These are phyloP conservation scores for Mormyrus lacerda DNA, from an alignment of 2,113 vertebrate genomes.

Conservation along the genomic window DNA sequence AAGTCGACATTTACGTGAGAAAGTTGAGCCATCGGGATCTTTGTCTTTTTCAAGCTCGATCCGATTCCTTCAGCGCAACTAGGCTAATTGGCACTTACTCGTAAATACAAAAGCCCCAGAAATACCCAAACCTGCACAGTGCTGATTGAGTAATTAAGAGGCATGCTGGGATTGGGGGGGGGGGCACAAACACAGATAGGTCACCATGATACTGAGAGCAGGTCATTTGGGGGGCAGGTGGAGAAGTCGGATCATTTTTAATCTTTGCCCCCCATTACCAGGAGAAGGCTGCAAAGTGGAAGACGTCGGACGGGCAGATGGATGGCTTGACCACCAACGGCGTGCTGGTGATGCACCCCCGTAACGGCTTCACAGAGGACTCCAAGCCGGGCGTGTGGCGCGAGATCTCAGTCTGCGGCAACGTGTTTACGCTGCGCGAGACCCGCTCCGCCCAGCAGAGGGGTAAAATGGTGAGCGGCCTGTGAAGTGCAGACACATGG, in stretches of 20 bases:
- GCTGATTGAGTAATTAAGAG: not conserved
- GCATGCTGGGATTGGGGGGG: not conserved
- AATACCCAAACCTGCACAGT: not conserved
- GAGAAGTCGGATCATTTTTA: not conserved
- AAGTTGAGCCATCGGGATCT: not conserved
- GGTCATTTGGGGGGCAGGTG: not conserved
- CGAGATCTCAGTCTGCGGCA: conserved; percentile 95
- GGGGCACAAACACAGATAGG: not conserved
- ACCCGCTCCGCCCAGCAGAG: conserved; percentile 94
- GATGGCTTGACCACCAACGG: conserved; percentile 96
- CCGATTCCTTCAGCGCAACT: not conserved
- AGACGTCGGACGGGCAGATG: conserved; percentile 90
- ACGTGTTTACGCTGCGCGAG: conserved; percentile 91
- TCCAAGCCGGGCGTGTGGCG: conserved; percentile 96
- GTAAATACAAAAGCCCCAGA: not conserved
- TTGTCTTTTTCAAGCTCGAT: not conserved
- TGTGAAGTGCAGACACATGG: not conserved
- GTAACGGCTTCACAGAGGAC: conserved; percentile 89
- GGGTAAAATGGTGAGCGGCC: conserved; percentile 82
- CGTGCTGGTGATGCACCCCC: conserved; percentile 95
- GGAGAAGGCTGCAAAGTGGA: conserved; percentile 99
- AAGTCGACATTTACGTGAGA: not conserved
- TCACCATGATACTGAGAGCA: not conserved
- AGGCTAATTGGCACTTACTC: not conserved
- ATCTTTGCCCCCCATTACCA: conserved; percentile 32